Conservation (phyloP, 1,140 invertebrate genomes). For the Drosophila equinoxialis region DNA sequence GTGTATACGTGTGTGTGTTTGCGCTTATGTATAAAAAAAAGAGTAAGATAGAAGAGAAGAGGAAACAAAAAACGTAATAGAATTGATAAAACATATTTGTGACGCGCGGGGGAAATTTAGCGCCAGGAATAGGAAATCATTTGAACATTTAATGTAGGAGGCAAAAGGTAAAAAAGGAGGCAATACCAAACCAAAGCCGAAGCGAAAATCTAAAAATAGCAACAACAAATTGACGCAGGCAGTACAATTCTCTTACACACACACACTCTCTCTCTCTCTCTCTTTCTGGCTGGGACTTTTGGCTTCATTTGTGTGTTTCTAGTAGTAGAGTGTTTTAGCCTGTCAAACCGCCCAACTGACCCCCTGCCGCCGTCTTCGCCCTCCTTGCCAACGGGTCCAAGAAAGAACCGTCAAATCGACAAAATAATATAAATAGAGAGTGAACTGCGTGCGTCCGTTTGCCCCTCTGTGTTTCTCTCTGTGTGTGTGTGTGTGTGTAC, state of each 20-base stretch:
- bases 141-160: too few species aligned
- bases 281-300: background rate
- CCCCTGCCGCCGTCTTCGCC: background rate
- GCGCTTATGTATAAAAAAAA: background rate
- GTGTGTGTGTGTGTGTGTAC: constrained; percentile 4
- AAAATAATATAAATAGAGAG: constrained; percentile 1
- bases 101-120: too few species aligned
- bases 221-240: constrained; percentile 16
- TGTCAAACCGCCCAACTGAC: background rate
- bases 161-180: background rate
- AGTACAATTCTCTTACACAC: constrained; percentile 8
- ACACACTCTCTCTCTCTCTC: background rate
- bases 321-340: background rate
- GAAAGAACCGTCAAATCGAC: background rate
- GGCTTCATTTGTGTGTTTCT: background rate
- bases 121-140: background rate
- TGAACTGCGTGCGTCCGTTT: background rate
- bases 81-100: too few species aligned
- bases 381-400: background rate
- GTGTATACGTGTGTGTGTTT: background rate
- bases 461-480: background rate
- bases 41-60: constrained; percentile 3
- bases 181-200: constrained; percentile 1
- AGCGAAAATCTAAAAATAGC: constrained; percentile 13
- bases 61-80: background rate